A percentile compares a stretch with the other conserved stretches of the same genome.
Evolutionary conservation across 2,888 invertebrate species (phyloP).

Genomic region (Tinea pellionella): DNA sequence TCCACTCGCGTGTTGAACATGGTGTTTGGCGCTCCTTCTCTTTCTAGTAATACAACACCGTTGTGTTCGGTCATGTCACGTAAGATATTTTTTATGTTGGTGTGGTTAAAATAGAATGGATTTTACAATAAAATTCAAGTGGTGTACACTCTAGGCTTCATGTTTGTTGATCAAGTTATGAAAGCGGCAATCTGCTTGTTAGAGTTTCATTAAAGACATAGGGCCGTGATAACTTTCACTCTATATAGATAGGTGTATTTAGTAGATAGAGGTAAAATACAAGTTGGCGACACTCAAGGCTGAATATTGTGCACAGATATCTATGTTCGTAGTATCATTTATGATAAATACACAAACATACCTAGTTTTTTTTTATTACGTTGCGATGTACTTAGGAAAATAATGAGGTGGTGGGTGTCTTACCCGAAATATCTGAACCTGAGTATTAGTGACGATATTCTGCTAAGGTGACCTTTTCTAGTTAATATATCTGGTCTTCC

Average conservation of each 20-base stretch:
- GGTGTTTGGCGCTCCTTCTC: slow-evolving; percentile 54
- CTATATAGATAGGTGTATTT: slow-evolving; percentile 35
- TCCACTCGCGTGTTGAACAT: slow-evolving; percentile 22
- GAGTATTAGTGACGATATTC: background rate
- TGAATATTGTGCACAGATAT: slow-evolving; percentile 58
- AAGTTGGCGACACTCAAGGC: slow-evolving; percentile 58
- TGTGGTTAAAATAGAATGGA: slow-evolving; percentile 39
- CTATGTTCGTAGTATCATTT: slow-evolving; percentile 31
- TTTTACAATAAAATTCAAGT: slow-evolving; percentile 32
- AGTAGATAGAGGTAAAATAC: slow-evolving; percentile 39
- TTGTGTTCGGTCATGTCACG: slow-evolving; percentile 70
- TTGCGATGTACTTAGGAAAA: background rate
- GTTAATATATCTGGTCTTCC: too few species aligned
- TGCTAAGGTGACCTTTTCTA: background rate
- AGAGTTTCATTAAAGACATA: background rate
- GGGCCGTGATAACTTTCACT: slow-evolving; percentile 64
- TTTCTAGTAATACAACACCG: slow-evolving; percentile 69
- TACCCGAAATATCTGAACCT: background rate
- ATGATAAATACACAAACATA: slow-evolving; percentile 31
- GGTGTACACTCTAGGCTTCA: background rate
- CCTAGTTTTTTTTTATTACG: slow-evolving; percentile 17
- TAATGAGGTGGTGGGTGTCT: background rate
- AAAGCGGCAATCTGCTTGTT: background rate
- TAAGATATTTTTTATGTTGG: slow-evolving; percentile 66
- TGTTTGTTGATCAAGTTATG: background rate